These are phyloP conservation scores for Tenthredo notha DNA, from an alignment of 2,888 invertebrate species.

Conservation along the genomic window DNA sequence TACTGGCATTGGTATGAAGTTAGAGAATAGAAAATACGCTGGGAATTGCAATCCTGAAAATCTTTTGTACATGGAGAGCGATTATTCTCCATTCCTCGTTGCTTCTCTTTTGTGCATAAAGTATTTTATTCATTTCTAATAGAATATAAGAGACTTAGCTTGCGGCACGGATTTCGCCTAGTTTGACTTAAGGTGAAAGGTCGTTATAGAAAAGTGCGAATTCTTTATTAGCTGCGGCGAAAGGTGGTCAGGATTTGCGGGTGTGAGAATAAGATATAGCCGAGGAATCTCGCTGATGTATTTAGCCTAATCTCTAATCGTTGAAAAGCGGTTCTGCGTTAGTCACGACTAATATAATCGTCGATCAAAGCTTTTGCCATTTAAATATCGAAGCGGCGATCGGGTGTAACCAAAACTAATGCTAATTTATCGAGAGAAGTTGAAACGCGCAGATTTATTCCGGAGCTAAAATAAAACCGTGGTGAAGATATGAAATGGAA, in stretches of 20 bases:
- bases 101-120: background rate
- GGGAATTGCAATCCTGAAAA: background rate
- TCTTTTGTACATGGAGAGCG: background rate
- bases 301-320: conserved; percentile 17
- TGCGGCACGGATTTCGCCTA: background rate
- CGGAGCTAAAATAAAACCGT: conserved; percentile 4
- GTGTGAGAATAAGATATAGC: background rate
- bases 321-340: background rate
- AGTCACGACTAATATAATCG: background rate
- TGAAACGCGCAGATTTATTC: background rate
- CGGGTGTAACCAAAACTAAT: background rate
- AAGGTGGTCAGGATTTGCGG: conserved; percentile 6
- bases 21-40: conserved; percentile 8
- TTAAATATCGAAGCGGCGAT: background rate
- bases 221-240: background rate
- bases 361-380: background rate
- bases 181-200: background rate
- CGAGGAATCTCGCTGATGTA: background rate
- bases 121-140: background rate
- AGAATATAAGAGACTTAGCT: background rate
- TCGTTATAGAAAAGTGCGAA: background rate
- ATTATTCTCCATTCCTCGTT: background rate
- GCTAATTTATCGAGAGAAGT: conserved; percentile 6
- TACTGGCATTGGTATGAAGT: background rate
- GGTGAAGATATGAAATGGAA: conserved; percentile 49